These are phyloP conservation scores for Campoplex nolae DNA, from an alignment of 2,888 invertebrate species.

Conservation along the genomic window DNA sequence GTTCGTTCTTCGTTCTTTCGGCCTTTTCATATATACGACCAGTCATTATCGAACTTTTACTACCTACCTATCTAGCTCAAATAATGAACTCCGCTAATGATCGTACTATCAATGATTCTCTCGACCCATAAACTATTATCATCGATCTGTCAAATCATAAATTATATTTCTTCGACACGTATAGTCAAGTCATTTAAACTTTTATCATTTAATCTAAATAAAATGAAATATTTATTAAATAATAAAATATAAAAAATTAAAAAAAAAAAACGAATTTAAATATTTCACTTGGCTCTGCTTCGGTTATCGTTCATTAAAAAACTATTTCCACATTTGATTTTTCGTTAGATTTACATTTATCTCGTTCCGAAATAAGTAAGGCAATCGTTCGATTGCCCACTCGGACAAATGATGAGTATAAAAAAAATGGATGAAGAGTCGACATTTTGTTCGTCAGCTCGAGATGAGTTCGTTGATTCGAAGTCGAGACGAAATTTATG, in stretches of 20 bases:
- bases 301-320: not conserved
- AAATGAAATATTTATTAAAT: too few relatives aligned
- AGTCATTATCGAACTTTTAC: conserved; percentile 14
- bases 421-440: not conserved
- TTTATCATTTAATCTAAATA: too few relatives aligned
- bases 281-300: not conserved
- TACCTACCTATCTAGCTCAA: not conserved
- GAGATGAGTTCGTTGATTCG: not conserved
- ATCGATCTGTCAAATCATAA: not conserved
- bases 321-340: not conserved
- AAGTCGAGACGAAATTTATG: not conserved
- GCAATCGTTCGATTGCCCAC: not conserved
- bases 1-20: conserved; percentile 53
- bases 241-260: too few relatives aligned
- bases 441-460: not conserved
- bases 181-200: not conserved
- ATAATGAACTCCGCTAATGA: not conserved
- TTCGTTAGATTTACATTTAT: too few relatives aligned
- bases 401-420: not conserved
- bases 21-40: conserved; percentile 6
- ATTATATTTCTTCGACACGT: not conserved
- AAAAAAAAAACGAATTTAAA: not conserved
- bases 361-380: not conserved
- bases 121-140: not conserved
- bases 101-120: conserved; percentile 6